Evolutionary conservation across 2,888 invertebrate genomes (phyloP), one percentile per base, ranked within the genome.

Genomic region (Agrenia bidenticulata): DNA sequence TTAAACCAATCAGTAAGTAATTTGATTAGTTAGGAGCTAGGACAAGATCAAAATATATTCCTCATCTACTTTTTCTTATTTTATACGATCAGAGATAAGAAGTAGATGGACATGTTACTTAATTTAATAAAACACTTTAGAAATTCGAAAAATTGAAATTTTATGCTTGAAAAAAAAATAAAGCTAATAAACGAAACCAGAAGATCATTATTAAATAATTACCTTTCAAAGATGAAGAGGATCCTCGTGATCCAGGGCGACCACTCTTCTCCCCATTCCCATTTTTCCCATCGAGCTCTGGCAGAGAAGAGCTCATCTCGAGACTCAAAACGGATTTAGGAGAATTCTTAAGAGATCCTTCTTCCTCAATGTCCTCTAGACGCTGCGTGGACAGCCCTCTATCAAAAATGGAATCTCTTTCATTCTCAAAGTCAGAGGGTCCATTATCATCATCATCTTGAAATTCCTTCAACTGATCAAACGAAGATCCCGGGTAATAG

Each of bases 321-420:
- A 60, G 90, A 88, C 64, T 92, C 74, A 90, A 88, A 80, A 94
- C 93, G 76, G 90, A 93, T 78, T 95, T 95, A 0, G 95, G 95
- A 1, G 94, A 90, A 77, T 94, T 94, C 7, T 93, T 92, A 68
- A 89, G 88, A 0, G 93, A 93, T 77, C 93, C 93, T 77, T 92
- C 73, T 42, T 75, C 75, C 39, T 75, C 75, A 81, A 93, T 92
- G 50, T 93, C 94, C 66, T 53, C 58, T 15, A 58, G 45, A 21
- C 58, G 11, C 11, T n/a, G 15, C 11, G 49, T n/a, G 1, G 58
- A 24, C 24, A 24, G 2, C 39, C 27, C 32, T 26, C 58, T 17
- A 11, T 58, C 58, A 58, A 58, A 58, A n/a, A 58, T 58, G 2
- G 45, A 45, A 2, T 58, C 58, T 24, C 49, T 42, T 7, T 2